Base-by-base conservation (phyloP, 2,888 invertebrate species). In the Acleris laterana region DNA sequence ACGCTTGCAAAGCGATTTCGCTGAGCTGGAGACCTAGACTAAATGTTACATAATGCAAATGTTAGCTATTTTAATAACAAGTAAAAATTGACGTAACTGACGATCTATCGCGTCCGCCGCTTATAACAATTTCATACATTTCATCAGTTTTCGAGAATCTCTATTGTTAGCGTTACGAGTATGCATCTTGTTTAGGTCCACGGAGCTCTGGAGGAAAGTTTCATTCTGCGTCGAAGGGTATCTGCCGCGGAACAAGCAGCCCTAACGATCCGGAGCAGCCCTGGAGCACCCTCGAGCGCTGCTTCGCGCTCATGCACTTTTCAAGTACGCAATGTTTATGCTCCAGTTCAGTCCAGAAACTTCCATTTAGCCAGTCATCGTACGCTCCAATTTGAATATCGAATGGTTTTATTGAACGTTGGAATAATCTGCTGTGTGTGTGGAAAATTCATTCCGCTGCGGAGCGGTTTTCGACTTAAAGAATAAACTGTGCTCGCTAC, bases 241-340 rank as follows among this genome's bases (percentile, higher is more conserved):
- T 81, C 72, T 73, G 74, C 76, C 44, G 49, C 48, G 66, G 48
- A 19, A 72, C 71, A 70, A 74, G 77, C 76, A 81, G 78, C 78
- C 73, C 80, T 87, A 88, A 88, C 87, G 84, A 86, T 84, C 83
- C 84, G 84, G 32, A 51, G 77, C 72, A 78, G 70, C 71, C 72
- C 76, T 77, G 73, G 78, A 87, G 87, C 71, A 82, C 80, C 69
- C 88, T 89, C 78, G 71, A 78, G 78, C 76, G 81, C 79, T 80
- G 82, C 84, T 85, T 81, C 79, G 77, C 80, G 79, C 82, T 85
- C 83, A 82, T 88, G 88, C 87, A 90, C 88, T 88, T 87, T 89
- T 89, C 83, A 87, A 90, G 89, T 87, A 83, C 85, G 81, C 85
- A 82, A 83, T 89, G 88, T 89, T 89, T 89, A 88, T 85, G 87